Conservation (phyloP, 2,113 vertebrate genomes). For the Edolisoma coerulescens region DNA sequence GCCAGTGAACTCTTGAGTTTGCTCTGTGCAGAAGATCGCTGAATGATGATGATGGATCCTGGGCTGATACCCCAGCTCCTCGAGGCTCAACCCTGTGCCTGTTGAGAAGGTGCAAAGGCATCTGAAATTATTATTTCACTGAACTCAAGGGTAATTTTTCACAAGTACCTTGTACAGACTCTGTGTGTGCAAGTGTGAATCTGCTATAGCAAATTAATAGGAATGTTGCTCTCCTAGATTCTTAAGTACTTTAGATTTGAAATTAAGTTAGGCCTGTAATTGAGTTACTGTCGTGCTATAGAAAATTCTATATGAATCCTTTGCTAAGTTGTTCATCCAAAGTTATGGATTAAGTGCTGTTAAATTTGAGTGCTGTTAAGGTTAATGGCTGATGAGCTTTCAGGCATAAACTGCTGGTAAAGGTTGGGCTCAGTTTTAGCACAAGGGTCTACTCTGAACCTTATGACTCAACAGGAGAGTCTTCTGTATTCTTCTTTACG, state of each 20-base stretch:
- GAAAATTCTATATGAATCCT: not conserved
- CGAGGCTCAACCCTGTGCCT: not conserved
- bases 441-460: not conserved
- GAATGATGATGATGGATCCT: accelerated
- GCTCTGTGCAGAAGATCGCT: not conserved
- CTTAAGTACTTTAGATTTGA: not conserved
- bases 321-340: not conserved
- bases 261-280: not conserved
- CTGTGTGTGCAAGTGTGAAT: not conserved
- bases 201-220: not conserved
- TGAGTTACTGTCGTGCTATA: not conserved
- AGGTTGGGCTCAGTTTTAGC: not conserved
- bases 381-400: not conserved
- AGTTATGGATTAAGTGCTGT: not conserved
- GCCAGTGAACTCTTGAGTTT: not conserved
- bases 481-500: not conserved
- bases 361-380: not conserved
- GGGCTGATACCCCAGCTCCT: not conserved
- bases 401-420: not conserved
- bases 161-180: not conserved
- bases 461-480: not conserved
- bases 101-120: not conserved
- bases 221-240: not conserved
- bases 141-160: not conserved
- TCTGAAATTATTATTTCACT: not conserved